Evolutionary conservation across 92 coral and sea anemone genomes (phyloP), one percentile per base, ranked within the genome.

Genomic region (Ricordea florida): DNA sequence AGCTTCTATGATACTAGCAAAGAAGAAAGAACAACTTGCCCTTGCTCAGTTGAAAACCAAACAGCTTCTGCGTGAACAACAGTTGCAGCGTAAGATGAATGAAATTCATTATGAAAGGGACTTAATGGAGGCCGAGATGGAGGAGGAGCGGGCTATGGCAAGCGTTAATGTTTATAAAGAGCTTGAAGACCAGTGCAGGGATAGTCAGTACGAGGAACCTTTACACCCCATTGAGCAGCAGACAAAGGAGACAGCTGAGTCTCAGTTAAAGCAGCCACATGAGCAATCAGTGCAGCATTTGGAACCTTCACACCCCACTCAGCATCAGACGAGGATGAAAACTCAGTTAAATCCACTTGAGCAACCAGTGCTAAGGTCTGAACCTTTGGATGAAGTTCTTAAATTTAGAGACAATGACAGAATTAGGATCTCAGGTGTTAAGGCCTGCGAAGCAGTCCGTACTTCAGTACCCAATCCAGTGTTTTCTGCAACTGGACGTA

Each of bases 91-190:
- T 1, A 61, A 64, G 22, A 29, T 44, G 42, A 18, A 14, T 4
- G 72, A 64, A 10, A 2, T 64, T 7, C 56, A 18, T 17, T 28
- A 17, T 27, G 56, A 3, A 17, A 64, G 22, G 22, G 72, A 64
- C 28, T 5, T 30, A 3, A 28, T 65, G 58, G 59, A 45, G 44
- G 73, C 73, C 15, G 3, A 27, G 14, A 33, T 66, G 58, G 73
- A 66, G n/a, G 73, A 22, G 35, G 45, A 32, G 14, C 20, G 14
- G 59, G 72, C 35, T 4, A 0, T 35, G 24, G 24, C 6, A 3
- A 48, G 60, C 46, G 8, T 67, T 3, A 47, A 67, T 11, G 32
- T 67, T 5, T 67, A 32, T 23, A 44, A 67, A 49, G 44, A 66
- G 24, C 43, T 9, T 11, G 74, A 34, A 16, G 32, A 31, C 0